These are phyloP conservation scores for Xenops minutus DNA, from an alignment of 2,797 vertebrate species.

Conservation along the genomic window DNA sequence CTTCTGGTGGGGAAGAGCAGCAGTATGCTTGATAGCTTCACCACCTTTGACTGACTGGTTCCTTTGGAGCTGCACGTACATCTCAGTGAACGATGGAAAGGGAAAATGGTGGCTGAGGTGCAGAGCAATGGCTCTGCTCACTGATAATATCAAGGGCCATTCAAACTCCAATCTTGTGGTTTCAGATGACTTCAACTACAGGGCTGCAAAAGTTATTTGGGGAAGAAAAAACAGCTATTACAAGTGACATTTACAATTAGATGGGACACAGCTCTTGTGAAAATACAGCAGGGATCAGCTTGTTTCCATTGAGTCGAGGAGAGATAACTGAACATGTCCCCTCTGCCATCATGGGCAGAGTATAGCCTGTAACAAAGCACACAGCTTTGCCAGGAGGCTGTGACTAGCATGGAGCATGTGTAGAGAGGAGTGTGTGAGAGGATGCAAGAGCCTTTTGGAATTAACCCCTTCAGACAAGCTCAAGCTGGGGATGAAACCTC, in stretches of 20 bases:
- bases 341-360: neutral
- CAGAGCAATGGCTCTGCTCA: neutral
- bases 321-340: neutral
- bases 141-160: constrained; percentile 8
- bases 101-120: neutral
- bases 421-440: neutral
- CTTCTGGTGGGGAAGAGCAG: neutral
- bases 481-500: neutral
- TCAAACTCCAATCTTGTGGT: neutral
- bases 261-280: neutral
- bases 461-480: neutral
- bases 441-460: neutral
- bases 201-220: constrained; percentile 9
- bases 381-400: neutral
- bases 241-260: constrained; percentile 18
- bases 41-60: neutral
- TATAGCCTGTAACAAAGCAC: neutral
- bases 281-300: neutral
- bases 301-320: neutral
- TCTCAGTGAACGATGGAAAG: neutral
- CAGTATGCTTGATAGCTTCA: neutral
- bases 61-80: neutral
- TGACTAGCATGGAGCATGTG: neutral
- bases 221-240: constrained; percentile 7
- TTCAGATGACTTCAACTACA: constrained; percentile 25